Evolutionary conservation across 2,113 vertebrate species (phyloP).

Genomic region (Paralichthys olivaceus): DNA sequence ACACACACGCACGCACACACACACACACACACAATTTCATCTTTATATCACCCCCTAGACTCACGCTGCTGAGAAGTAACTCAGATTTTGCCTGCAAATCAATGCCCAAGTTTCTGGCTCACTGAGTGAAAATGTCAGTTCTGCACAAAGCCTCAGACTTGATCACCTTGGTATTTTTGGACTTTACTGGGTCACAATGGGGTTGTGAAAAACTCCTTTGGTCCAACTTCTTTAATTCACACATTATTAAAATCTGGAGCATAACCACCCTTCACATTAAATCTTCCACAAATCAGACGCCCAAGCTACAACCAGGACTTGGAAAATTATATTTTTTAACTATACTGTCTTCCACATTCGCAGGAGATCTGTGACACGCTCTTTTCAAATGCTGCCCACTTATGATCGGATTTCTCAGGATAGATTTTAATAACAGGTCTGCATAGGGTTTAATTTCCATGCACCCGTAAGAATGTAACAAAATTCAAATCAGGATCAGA

Average conservation of each 20-base stretch:
- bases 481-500: too few species aligned
- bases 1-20: not conserved
- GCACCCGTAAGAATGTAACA: too few species aligned
- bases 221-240: not conserved
- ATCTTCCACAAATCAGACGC: constrained; percentile 33
- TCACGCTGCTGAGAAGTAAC: constrained; percentile 1
- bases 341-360: too few species aligned
- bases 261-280: constrained; percentile 15
- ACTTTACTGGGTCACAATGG: constrained; percentile 22
- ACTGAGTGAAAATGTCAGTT: constrained; percentile 40
- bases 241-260: constrained; percentile 37
- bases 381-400: too few species aligned
- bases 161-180: constrained; percentile 37
- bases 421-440: too few species aligned
- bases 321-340: too few species aligned
- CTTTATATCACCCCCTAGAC: not conserved
- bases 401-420: too few species aligned
- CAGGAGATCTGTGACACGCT: too few species aligned
- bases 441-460: too few species aligned
- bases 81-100: constrained; percentile 16
- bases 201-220: constrained; percentile 1
- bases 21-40: constrained; percentile 7
- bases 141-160: constrained; percentile 17
- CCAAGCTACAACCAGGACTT: not conserved
- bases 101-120: constrained; percentile 17